A percentile compares a stretch with the other conserved stretches of the same genome.
These are phyloP conservation scores for Acleris emargana DNA, from an alignment of 2,888 invertebrate genomes.

Conservation along the genomic window DNA sequence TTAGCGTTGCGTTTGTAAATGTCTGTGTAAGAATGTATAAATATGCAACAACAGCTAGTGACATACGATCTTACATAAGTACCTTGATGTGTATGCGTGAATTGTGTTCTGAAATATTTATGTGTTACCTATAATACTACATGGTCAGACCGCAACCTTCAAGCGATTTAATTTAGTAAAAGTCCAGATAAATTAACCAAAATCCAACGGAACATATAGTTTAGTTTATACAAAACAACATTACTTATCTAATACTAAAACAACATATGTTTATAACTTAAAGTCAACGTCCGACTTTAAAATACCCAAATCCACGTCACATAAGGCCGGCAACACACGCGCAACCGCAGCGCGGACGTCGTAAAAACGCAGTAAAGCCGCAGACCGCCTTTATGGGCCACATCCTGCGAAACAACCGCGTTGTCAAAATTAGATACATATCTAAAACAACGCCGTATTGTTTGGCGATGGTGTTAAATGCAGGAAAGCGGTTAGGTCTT, in stretches of 20 bases:
- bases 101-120: too few species aligned
- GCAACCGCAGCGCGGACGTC: conserved; percentile 28
- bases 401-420: conserved; percentile 21
- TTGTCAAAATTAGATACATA: conserved; percentile 23
- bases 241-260: not conserved
- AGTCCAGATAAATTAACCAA: too few species aligned
- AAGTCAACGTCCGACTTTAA: conserved; percentile 5
- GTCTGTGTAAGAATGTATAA: too few species aligned
- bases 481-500: not conserved
- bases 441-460: conserved; percentile 26
- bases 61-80: too few species aligned
- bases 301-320: conserved; percentile 16
- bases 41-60: too few species aligned
- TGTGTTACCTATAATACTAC: too few species aligned
- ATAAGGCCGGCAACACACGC: conserved; percentile 28
- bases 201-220: too few species aligned
- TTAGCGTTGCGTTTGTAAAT: too few species aligned
- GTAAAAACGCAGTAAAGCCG: conserved; percentile 34
- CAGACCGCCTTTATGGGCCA: conserved; percentile 29
- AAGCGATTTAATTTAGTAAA: too few species aligned
- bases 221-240: not conserved
- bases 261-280: not conserved
- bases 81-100: too few species aligned
- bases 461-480: conserved; percentile 13
- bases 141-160: too few species aligned